Conservation (phyloP, 2,888 invertebrate genomes). For the Lycaena phlaeas region DNA sequence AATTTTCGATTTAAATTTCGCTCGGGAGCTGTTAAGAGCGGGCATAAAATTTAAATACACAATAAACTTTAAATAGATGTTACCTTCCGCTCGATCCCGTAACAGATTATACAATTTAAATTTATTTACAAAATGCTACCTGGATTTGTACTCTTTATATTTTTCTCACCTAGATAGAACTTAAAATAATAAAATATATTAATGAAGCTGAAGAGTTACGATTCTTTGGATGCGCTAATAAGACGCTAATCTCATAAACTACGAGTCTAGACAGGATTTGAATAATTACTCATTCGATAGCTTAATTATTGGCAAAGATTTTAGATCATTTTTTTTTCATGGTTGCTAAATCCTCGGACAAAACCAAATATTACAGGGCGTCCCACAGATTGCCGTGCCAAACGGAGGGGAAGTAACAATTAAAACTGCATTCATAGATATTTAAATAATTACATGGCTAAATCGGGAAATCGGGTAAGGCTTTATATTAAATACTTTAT, state of each 20-base stretch:
- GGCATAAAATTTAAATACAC: conserved; percentile 10
- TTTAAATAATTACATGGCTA: too few species aligned
- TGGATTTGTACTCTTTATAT: background rate
- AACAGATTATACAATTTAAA: background rate
- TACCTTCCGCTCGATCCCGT: background rate
- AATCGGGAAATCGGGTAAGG: too few species aligned
- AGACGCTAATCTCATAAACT: background rate
- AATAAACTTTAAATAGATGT: conserved; percentile 11
- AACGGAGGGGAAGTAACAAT: too few species aligned
- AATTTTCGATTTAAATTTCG: conserved; percentile 11
- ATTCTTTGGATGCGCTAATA: background rate
- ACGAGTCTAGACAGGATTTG: background rate
- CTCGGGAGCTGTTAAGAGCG: conserved; percentile 9
- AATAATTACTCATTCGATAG: background rate
- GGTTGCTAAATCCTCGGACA: too few species aligned
- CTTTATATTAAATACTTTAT: too few species aligned
- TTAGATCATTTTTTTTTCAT: too few species aligned
- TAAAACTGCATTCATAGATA: too few species aligned
- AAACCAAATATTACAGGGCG: too few species aligned
- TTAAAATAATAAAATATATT: too few species aligned
- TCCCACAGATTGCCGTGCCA: too few species aligned
- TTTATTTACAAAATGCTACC: background rate
- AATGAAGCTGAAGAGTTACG: background rate
- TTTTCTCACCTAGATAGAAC: too few species aligned
- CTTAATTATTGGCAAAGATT: too few species aligned